Percentiles rank a stretch among this genome's conserved stretches.
These are phyloP conservation scores for Laothoe populi DNA, from an alignment of 2,888 invertebrate genomes.

Conservation along the genomic window DNA sequence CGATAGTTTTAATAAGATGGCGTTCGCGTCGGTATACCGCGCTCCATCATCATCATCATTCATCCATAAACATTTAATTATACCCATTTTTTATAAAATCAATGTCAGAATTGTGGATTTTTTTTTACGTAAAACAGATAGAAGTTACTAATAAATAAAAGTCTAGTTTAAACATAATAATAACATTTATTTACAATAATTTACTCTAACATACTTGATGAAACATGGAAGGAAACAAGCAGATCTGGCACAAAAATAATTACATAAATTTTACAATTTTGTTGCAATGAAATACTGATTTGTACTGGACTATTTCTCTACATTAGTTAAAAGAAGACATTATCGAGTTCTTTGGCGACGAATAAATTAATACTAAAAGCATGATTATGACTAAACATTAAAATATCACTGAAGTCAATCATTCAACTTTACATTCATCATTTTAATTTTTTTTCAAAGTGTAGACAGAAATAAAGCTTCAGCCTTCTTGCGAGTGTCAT, in stretches of 20 bases:
- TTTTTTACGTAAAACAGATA: not conserved
- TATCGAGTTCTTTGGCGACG: not conserved
- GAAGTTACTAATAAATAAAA: not conserved
- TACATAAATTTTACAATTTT: not conserved
- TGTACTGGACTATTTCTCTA: not conserved
- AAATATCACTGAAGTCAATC: not conserved
- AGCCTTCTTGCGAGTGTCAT: too few relatives aligned
- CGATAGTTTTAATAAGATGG: too few relatives aligned
- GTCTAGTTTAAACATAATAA: not conserved
- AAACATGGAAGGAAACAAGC: constrained; percentile 35
- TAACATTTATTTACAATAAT: constrained; percentile 53
- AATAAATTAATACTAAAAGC: not conserved
- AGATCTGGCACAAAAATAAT: constrained; percentile 25
- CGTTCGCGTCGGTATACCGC: too few relatives aligned
- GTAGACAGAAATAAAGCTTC: too few relatives aligned
- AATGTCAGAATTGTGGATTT: too few relatives aligned
- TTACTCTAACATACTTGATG: constrained; percentile 42
- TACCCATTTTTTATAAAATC: too few relatives aligned
- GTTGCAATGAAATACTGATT: not conserved
- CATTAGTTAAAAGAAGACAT: not conserved
- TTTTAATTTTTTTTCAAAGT: too few relatives aligned
- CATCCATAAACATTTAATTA: too few relatives aligned
- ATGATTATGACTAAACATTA: not conserved
- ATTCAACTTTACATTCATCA: not conserved
- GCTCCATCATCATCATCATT: too few relatives aligned